Evolutionary conservation across 2,113 vertebrate genomes (phyloP), one percentile per base, ranked within the genome.

Genomic region (Herpetotheres cachinnans): DNA sequence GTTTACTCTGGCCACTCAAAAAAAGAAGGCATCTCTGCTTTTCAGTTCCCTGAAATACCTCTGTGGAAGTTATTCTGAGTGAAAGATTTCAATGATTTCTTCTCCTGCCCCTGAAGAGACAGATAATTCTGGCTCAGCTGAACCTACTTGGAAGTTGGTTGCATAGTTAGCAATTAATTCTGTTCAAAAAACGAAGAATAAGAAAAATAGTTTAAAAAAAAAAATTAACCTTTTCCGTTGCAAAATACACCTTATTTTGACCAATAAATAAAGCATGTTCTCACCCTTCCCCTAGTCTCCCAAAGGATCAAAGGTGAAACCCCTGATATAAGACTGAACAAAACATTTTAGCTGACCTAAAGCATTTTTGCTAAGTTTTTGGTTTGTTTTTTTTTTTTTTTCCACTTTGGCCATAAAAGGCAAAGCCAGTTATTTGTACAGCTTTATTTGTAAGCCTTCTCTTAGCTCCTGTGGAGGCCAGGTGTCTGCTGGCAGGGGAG

Each of bases 401-500:
- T 81, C 40, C 58, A 47, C n/a, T 89, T 92, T 63, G 50, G 26
- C 81, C 55, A 18, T 83, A 58, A 73, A 95, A 93, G 25, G 27
- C 34, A 76, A 87, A 56, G 30, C 36, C 21, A 8, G 54, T 61
- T 90, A 70, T 86, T 92, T 92, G 85, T 66, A 90, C 79, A 74
- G 50, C 76, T 83, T 90, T 93, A 47, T 93, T 93, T 86, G 50
- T 59, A 70, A 97, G 66, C 38, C 18, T 81, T 78, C 76, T 70
- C 29, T 29, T 58, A 50, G 89, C 79, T 90, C 85, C 93, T 77
- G 54, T 80, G 81, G 84, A 95, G 86, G 40, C 91, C 89, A 93
- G 82, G 82, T 77, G 70, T 82, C 55, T 85, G 50, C 86, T 94
- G 71, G 40, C 42, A 42, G 70, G 49, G 44, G 52, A 81, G 52